Percentiles rank a stretch among this genome's conserved stretches.
phyloP scores from a whole-genome alignment of 23 tunicate genomes.

The Corella eumyota region DNA sequence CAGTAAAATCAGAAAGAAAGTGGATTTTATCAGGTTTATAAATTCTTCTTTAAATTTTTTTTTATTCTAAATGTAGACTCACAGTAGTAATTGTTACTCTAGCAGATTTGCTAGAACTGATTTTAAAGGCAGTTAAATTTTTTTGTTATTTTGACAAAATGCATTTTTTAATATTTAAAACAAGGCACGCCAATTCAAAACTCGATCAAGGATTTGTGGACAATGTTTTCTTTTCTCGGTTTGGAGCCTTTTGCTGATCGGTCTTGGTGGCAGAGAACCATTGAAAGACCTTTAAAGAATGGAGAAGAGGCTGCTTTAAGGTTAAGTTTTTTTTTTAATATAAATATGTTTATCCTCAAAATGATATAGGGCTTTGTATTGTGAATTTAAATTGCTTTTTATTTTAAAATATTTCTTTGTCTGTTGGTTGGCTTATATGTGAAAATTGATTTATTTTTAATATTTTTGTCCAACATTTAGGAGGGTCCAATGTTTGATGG shows the following conservation, averaged over 20 bases:
- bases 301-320: constrained; percentile 19
- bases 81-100: too few species aligned
- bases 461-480: background rate
- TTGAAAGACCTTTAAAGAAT: constrained; percentile 19
- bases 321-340: too few species aligned
- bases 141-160: background rate
- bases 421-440: background rate
- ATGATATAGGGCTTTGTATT: too few species aligned
- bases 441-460: background rate
- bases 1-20: constrained; percentile 25
- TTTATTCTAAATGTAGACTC: too few species aligned
- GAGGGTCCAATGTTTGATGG: constrained; percentile 26
- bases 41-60: too few species aligned
- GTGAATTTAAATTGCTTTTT: too few species aligned
- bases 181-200: constrained; percentile 44
- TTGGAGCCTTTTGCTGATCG: constrained; percentile 13
- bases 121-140: background rate
- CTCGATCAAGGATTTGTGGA: constrained; percentile 19
- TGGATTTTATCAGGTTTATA: constrained; percentile 35
- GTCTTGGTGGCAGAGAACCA: constrained; percentile 29
- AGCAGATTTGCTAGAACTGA: background rate
- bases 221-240: constrained; percentile 17
- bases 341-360: too few species aligned
- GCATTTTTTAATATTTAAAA: too few species aligned
- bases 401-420: too few species aligned